A percentile compares a stretch with the other conserved stretches of the same genome.
Conservation (phyloP, 2,797 vertebrate species). For the Kryptopterus vitreolus region DNA sequence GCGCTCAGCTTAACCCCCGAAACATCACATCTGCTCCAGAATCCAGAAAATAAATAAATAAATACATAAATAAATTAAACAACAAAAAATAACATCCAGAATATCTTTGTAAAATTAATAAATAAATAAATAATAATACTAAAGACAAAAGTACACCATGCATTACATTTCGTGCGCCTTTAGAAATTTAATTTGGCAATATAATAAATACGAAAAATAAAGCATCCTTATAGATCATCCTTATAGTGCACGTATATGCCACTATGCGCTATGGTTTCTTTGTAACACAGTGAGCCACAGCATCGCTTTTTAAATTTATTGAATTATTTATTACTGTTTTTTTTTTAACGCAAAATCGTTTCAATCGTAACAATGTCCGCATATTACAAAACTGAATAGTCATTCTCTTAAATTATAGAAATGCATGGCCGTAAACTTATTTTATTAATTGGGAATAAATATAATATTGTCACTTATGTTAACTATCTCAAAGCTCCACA, state of each 20-base stretch:
- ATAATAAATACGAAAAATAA: too few relatives aligned
- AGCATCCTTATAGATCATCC: background rate
- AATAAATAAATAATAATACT: background rate
- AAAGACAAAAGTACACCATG: background rate
- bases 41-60: background rate
- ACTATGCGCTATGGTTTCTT: background rate
- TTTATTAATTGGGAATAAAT: background rate
- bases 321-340: conserved; percentile 16
- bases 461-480: too few relatives aligned
- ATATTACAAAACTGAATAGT: conserved; percentile 42
- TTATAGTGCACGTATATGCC: background rate
- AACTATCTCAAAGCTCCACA: background rate
- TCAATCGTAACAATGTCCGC: conserved; percentile 46
- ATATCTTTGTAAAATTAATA: background rate
- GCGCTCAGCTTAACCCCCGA: background rate
- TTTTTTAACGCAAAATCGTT: conserved; percentile 18
- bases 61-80: background rate
- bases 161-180: background rate
- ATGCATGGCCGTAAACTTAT: conserved; percentile 22
- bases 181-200: background rate
- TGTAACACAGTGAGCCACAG: conserved; percentile 11
- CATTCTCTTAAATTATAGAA: conserved; percentile 22
- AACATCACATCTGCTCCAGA: background rate
- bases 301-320: conserved; percentile 1
- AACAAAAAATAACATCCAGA: background rate